These are phyloP conservation scores for Nannospalax galili DNA, from an alignment of 2,113 vertebrate species.

Conservation along the genomic window DNA sequence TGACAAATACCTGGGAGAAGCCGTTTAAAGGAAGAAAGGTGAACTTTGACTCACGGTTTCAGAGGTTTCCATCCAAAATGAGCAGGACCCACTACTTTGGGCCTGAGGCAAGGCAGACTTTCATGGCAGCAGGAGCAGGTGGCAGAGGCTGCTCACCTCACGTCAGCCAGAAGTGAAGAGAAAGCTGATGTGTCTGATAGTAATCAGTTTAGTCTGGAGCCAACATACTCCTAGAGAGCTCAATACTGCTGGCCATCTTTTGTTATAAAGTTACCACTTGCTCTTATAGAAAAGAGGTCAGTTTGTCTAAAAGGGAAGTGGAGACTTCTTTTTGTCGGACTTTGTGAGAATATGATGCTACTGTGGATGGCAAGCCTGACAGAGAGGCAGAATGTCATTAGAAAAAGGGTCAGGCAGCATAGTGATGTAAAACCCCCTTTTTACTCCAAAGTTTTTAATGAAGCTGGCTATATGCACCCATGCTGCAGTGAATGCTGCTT, in stretches of 20 bases:
- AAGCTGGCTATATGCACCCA: not conserved
- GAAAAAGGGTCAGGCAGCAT: not conserved
- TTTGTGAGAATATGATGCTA: not conserved
- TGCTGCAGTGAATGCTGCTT: not conserved
- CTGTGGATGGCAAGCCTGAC: not conserved
- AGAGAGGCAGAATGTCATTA: not conserved
- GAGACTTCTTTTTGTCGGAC: too few relatives aligned
- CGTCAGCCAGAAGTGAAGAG: not conserved
- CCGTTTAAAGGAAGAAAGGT: not conserved
- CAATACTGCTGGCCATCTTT: not conserved
- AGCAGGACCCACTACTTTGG: not conserved
- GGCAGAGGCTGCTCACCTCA: not conserved
- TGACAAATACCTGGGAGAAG: not conserved
- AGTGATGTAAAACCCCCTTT: not conserved
- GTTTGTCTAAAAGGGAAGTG: not conserved
- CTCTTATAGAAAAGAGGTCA: not conserved
- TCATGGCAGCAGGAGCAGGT: not conserved
- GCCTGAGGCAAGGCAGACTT: not conserved
- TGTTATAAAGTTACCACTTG: not conserved
- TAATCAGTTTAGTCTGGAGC: conserved; percentile 2
- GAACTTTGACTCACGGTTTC: not conserved
- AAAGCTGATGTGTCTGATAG: not conserved
- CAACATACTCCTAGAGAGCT: not conserved
- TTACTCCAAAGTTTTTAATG: not conserved
- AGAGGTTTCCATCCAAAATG: not conserved